Conservation (phyloP, 1,140 invertebrate species). For the Antheraea mylitta region DNA sequence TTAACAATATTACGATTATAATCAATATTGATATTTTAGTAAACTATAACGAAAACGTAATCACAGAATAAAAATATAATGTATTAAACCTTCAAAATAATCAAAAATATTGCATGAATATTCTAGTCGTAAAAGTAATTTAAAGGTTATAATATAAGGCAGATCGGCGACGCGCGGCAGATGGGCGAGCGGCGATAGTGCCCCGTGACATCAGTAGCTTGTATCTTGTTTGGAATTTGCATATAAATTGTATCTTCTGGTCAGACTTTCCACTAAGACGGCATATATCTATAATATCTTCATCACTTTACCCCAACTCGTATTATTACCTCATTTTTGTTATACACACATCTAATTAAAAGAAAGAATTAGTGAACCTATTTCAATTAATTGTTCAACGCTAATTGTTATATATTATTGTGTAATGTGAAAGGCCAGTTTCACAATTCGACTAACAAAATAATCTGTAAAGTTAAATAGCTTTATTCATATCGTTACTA, state of each 20-base stretch:
- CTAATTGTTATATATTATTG: too few species aligned
- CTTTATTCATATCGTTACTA: slow-evolving; percentile 57
- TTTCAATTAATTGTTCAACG: too few species aligned
- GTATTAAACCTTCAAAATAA: not conserved
- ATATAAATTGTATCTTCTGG: slow-evolving; percentile 77
- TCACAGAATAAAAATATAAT: not conserved
- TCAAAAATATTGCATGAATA: slow-evolving; percentile 23
- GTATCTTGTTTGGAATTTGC: slow-evolving; percentile 74
- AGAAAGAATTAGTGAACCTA: too few species aligned
- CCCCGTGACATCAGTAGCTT: slow-evolving; percentile 60
- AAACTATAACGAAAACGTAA: not conserved
- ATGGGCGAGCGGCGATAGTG: slow-evolving; percentile 22
- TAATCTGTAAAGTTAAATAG: slow-evolving; percentile 37
- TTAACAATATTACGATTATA: too few species aligned
- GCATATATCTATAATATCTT: slow-evolving; percentile 59
- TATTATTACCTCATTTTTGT: too few species aligned
- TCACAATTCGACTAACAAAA: not conserved
- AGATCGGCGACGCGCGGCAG: slow-evolving; percentile 32
- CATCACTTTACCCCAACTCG: slow-evolving; percentile 12
- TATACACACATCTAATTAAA: too few species aligned
- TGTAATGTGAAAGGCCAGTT: not conserved
- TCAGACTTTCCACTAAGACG: slow-evolving; percentile 66
- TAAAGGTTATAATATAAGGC: slow-evolving; percentile 63
- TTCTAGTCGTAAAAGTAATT: slow-evolving; percentile 57
- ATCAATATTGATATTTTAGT: not conserved